Base-by-base conservation (phyloP, 2,797 vertebrate genomes). In the Sebastes paucispinis region DNA sequence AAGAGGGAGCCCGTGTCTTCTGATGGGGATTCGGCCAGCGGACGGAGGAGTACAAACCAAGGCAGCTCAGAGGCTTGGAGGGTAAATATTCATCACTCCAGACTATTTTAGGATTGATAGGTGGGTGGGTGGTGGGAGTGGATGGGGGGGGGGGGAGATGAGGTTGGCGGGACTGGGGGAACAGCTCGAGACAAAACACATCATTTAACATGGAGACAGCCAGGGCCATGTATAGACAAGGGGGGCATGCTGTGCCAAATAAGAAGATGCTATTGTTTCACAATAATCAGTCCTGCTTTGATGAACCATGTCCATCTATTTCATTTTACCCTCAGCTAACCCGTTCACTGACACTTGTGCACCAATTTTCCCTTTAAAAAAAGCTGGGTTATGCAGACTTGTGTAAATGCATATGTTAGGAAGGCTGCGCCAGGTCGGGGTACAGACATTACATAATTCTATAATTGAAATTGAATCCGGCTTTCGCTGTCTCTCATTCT, bases 1-100 rank as follows among this genome's bases (percentile, higher is more conserved):
- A 81, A 90, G 85, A 90, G 91, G 88, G 88, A 88, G 89, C 80
- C 79, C 31, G 92, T 87, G 86, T 92, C 91, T 92, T 94, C 95
- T 95, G 93, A 96, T 96, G 95, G 95, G 94, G 94, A 94, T 94
- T 92, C 65, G 91, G 86, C 89, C 87, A 81, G 87, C 83, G 88
- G 91, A 91, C 85, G 87, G 83, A 86, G 87, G 92, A 94, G 80
- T 86, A 93, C 91, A 91, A 89, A 94, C 86, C 87, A 80, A 94
- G 92, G 90, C 89, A 93, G 93, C 93, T 83, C 84, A 86, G 87
- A 93, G 93, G 93, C 93, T 92, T 88, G 90, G 86, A 94, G 95
- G 96, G 95, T 96, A 96, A 96, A 95, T 96, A 96, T 96, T 92
- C 91, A 92, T 92, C 87, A 92, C 86, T 87, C 80, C 79, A 87